Base-by-base conservation (phyloP, 1,140 invertebrate species). In the Drosophila micromelanica region DNA sequence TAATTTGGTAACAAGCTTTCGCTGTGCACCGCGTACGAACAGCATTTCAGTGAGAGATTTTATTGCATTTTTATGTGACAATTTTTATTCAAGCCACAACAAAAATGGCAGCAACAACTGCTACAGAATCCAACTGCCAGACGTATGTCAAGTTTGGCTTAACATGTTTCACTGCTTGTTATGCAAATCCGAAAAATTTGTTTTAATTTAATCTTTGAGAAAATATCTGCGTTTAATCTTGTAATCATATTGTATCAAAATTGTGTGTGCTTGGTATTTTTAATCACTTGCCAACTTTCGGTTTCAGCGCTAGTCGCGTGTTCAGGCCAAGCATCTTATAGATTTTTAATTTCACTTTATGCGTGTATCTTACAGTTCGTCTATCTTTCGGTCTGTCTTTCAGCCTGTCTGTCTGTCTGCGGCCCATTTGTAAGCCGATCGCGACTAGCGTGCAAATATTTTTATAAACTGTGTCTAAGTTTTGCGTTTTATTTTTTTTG, bases 31-130 rank as follows among this genome's bases (percentile, higher is more conserved):
- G 35, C 23, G 32, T 69, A 54, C 67, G 42, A 73, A 42, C 80
- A 86, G 69, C 77, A 76, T 76, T 85, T 76, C 56, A 56, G n/a
- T 37, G 51, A 82, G 48, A 79, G 38, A 61, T 56, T 87, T 87
- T 82, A 87, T 87, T 87, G 82, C 84, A 87, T 87, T 87, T 87
- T 87, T 87, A 86, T 82, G 82, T 82, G 82, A 87, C 81, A 86
- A 78, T 87, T 87, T 80, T 67, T 62, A 4, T 68, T 62, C 37
- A 57, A 56, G 63, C 54, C 27, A 51, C 63, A 8, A 4, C 48
- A 57, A 32, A 61, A 17, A 15, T 2, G 15, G 30, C 23, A 13
- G 8, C n/a, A 40, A 35, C 20, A 20, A 40, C 17, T 15, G 5
- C 9, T 35, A 46, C 69, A 73, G 70, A 73, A 68, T 73, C 63